Base-by-base conservation (phyloP, 2,888 invertebrate species). In the Perdita meconis region DNA sequence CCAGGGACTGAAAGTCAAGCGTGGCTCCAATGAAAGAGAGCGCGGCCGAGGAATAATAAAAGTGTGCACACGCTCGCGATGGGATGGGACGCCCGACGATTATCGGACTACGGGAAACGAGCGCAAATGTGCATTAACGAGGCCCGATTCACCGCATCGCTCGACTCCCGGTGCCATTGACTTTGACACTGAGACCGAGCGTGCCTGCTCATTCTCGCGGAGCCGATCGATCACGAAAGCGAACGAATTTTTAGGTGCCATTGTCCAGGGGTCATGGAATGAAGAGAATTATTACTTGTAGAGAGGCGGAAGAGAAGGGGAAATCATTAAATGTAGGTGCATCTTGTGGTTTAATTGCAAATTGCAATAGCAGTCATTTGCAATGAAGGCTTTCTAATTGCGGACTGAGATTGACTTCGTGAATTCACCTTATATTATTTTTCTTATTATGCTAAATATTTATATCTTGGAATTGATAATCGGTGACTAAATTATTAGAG, bases 1-100 rank as follows among this genome's bases (percentile, higher is more conserved):
- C 61, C 47, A 19, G 73, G 47, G 65, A 76, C 76, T 70, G 77
- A 84, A 80, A 82, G 77, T 78, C 66, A 71, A 82, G 68, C 77
- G 82, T 78, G 81, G 63, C 78, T 76, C 74, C 77, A 64, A 73
- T 66, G 68, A 80, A 78, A 80, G 75, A 59, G 66, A 50, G 61
- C 77, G 59, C 77, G 63, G 60, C 50, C 47, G 30, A 69, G 68
- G 74, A 81, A 72, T 70, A 76, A 82, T 67, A 72, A 78, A 63
- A 80, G 42, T 55, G 38, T 34, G 44, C 60, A 34, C 30, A n/a
- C 40, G 13, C 6, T 4, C 38, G 40, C 34, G 55, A 50, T 26
- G 66, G 44, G 53, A 64, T 34, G 42, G 53, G 42, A 56, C 13
- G 34, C 26, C n/a, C 30, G 42, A 40, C 64, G 44, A 69, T 75